A percentile compares a stretch with the other conserved stretches of the same genome.
Conservation (phyloP, 2,888 invertebrate species). For the Archips crataeganus region DNA sequence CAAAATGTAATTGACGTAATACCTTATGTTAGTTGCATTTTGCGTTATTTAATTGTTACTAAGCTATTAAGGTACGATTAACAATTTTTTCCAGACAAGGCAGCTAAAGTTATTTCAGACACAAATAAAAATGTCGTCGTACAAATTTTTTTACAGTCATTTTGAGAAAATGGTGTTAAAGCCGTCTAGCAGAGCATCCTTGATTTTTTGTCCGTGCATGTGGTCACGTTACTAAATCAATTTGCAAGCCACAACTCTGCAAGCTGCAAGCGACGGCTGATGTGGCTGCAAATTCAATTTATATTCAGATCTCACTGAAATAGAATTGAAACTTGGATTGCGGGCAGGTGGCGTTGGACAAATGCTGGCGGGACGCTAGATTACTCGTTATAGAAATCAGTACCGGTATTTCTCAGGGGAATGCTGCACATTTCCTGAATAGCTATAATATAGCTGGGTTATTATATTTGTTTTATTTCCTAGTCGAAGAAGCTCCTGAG, state of each 20-base stretch:
- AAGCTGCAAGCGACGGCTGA: conserved; percentile 60
- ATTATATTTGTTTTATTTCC: neutral
- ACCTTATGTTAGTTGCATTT: too few relatives aligned
- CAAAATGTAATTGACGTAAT: too few relatives aligned
- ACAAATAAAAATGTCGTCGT: too few relatives aligned
- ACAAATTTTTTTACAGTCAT: too few relatives aligned
- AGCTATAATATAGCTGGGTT: neutral
- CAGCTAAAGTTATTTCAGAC: too few relatives aligned
- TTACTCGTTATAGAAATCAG: conserved; percentile 40
- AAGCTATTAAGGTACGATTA: too few relatives aligned
- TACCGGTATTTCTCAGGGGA: conserved; percentile 28
- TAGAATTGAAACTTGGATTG: conserved; percentile 75
- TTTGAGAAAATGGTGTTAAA: neutral
- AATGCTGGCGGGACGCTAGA: conserved; percentile 38
- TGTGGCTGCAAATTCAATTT: conserved; percentile 73
- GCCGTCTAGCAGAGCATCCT: conserved; percentile 35
- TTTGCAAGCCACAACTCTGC: conserved; percentile 63
- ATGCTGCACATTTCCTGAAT: conserved; percentile 20
- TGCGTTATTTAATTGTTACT: too few relatives aligned
- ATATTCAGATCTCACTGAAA: conserved; percentile 72
- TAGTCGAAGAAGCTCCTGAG: too few relatives aligned
- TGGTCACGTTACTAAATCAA: conserved; percentile 67
- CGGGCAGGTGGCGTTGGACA: conserved; percentile 56
- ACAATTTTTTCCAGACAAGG: too few relatives aligned
- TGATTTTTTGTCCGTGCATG: conserved; percentile 56